Conservation (phyloP, 2,888 invertebrate genomes). For the Lasioglossum marginatum region DNA sequence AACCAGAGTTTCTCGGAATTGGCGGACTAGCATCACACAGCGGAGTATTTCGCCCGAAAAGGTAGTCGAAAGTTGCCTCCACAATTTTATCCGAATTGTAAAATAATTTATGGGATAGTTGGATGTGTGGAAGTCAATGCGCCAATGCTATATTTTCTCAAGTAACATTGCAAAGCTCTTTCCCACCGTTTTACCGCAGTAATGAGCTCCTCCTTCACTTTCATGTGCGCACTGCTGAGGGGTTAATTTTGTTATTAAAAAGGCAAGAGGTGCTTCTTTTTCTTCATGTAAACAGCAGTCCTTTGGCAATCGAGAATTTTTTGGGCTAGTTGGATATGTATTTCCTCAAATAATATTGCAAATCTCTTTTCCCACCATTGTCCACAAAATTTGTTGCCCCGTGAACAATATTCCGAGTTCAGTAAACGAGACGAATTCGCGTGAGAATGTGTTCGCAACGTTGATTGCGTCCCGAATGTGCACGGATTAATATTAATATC, state of each 20-base stretch:
- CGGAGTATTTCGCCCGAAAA: background rate
- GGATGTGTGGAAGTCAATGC: background rate
- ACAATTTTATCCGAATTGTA: background rate
- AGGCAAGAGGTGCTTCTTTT: too few relatives aligned
- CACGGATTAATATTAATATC: conserved; percentile 7
- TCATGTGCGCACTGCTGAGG: too few relatives aligned
- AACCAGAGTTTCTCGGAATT: background rate
- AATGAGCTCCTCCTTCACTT: too few relatives aligned
- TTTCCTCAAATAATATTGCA: too few relatives aligned
- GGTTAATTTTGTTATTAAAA: too few relatives aligned
- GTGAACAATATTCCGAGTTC: background rate
- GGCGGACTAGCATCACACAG: background rate
- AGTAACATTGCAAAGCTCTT: background rate
- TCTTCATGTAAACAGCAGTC: too few relatives aligned
- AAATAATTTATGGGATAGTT: background rate
- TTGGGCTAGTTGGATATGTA: too few relatives aligned
- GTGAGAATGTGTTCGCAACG: background rate
- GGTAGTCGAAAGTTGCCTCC: background rate
- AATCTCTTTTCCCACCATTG: background rate
- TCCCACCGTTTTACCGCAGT: background rate
- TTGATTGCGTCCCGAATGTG: conserved; percentile 6
- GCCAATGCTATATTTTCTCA: too few relatives aligned
- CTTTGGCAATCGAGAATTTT: too few relatives aligned
- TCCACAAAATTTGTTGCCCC: background rate
- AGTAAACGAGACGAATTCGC: background rate